Percentiles rank a stretch among this genome's conserved stretches.
phyloP scores from a whole-genome alignment of 2,113 vertebrate genomes.

The Vulpes ferrilata region DNA sequence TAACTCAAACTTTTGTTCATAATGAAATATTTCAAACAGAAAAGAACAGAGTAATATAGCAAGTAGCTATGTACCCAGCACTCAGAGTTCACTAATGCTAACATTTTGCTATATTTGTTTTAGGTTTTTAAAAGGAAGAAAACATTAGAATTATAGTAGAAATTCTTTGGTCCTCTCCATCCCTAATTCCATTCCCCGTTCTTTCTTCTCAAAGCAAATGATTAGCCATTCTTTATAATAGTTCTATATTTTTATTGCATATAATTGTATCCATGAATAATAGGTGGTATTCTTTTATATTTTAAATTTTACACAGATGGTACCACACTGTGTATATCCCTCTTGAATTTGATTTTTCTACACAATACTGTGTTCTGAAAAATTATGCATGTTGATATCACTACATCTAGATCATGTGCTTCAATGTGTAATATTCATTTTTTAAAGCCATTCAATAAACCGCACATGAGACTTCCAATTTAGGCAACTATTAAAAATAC shows the following conservation, averaged over 20 bases:
- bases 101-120: slow-evolving; percentile 26
- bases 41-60: slow-evolving; percentile 23
- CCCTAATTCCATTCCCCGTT: neutral
- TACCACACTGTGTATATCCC: neutral
- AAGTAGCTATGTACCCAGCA: neutral
- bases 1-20: slow-evolving; percentile 54
- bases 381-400: neutral
- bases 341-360: neutral
- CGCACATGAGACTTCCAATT: neutral
- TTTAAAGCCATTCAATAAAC: neutral
- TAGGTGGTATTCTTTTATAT: neutral
- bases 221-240: slow-evolving; percentile 8
- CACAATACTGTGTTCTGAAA: neutral
- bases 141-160: neutral
- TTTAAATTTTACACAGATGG: slow-evolving; percentile 14
- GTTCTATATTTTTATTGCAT: slow-evolving; percentile 8
- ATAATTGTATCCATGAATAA: neutral
- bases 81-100: slow-evolving; percentile 41
- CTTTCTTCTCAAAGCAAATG: neutral
- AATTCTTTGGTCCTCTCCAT: neutral
- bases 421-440: neutral
- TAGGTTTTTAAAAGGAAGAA: slow-evolving; percentile 18
- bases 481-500: neutral
- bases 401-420: neutral
- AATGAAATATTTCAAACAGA: slow-evolving; percentile 61